Evolutionary conservation across 2,113 vertebrate species (phyloP).

Genomic region (Salvelinus namaycush): DNA sequence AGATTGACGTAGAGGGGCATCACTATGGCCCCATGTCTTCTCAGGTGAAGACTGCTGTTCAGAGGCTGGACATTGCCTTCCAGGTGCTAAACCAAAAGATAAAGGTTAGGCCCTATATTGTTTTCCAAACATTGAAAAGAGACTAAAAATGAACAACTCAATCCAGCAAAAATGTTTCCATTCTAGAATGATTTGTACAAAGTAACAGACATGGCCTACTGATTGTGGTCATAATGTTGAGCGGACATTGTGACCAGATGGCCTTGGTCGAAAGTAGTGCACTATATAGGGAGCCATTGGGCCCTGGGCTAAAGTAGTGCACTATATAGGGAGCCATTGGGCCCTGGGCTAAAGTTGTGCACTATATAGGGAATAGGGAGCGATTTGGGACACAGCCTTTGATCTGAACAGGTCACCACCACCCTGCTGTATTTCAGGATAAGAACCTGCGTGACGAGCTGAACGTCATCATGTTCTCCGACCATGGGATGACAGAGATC

Average conservation of each 20-base stretch:
- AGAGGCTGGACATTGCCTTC: conserved; percentile 80
- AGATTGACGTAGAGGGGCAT: conserved; percentile 90
- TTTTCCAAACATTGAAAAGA: not conserved
- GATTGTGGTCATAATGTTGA: not conserved
- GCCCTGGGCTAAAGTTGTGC: too few species aligned
- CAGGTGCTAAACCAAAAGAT: conserved; percentile 80
- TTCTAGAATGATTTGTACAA: not conserved
- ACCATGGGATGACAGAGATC: conserved; percentile 94
- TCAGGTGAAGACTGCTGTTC: conserved; percentile 77
- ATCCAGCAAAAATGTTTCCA: not conserved
- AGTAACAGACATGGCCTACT: not conserved
- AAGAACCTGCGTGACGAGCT: conserved; percentile 76
- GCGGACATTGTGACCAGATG: not conserved
- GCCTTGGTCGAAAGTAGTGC: too few species aligned
- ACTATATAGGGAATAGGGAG: not conserved
- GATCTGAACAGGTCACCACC: not conserved
- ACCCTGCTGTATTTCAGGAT: conserved; percentile 72
- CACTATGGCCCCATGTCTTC: conserved; percentile 84
- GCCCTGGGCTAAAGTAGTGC: too few species aligned
- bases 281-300: too few species aligned
- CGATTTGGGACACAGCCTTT: not conserved
- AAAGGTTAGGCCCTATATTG: conserved; percentile 72
- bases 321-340: not conserved
- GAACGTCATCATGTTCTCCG: conserved; percentile 90
- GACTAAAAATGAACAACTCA: not conserved